A percentile compares a stretch with the other conserved stretches of the same genome.
Conservation (phyloP, 2,797 vertebrate species). For the Amniataba percoides region DNA sequence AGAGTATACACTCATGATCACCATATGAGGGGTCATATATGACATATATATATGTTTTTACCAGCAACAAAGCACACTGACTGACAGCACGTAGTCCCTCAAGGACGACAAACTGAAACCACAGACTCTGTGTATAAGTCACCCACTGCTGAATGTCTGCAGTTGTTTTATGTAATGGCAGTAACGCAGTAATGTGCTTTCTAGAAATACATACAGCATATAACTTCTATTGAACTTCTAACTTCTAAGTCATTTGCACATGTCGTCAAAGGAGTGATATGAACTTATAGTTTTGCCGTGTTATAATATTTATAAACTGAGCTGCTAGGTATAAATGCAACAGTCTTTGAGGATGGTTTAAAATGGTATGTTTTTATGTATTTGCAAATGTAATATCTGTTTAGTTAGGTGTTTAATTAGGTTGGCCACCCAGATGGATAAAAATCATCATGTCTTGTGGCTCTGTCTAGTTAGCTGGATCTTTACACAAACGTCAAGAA, state of each 20-base stretch:
- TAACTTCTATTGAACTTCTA: no score
- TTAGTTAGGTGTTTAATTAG: background rate
- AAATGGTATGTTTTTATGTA: no score
- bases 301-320: background rate
- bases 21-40: background rate
- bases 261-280: background rate
- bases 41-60: slow-evolving; percentile 32
- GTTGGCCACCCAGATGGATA: background rate
- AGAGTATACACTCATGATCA: background rate
- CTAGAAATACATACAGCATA: background rate
- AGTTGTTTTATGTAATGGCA: background rate
- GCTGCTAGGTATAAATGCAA: background rate
- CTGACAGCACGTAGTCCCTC: background rate
- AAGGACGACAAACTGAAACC: background rate
- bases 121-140: background rate
- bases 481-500: background rate
- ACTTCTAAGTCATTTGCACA: background rate
- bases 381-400: background rate
- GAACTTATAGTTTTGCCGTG: background rate
- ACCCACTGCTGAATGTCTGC: background rate
- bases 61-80: slow-evolving; percentile 8
- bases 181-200: no score
- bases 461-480: no score
- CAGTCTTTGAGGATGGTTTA: background rate
- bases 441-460: no score